These are phyloP conservation scores for Cheirogaleus medius DNA, from an alignment of 2,113 vertebrate genomes.

Conservation along the genomic window DNA sequence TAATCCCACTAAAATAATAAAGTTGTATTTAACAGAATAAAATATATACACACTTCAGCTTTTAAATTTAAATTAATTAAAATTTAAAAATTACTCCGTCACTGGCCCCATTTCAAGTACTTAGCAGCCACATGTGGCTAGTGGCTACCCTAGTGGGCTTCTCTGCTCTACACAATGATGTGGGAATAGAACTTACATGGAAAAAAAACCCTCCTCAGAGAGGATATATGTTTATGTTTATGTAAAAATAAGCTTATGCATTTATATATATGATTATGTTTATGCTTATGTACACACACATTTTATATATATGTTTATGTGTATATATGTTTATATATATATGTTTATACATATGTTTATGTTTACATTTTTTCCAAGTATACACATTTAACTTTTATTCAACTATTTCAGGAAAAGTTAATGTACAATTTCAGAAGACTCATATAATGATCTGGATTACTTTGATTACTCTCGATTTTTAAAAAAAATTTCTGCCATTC, in stretches of 20 bases:
- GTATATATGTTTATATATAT: no score
- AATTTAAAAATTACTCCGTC: background rate
- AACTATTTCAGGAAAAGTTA: accelerated
- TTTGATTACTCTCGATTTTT: background rate
- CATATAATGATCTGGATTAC: background rate
- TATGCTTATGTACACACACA: no score
- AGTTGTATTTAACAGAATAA: background rate
- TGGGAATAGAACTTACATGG: background rate
- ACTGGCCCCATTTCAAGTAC: background rate
- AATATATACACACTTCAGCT: background rate
- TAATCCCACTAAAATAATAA: background rate
- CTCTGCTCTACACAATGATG: background rate
- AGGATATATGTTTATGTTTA: background rate
- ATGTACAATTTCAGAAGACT: background rate
- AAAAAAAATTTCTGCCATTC: background rate
- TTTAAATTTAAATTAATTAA: background rate
- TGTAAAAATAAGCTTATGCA: no score
- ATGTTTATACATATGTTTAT: background rate
- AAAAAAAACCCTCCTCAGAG: background rate
- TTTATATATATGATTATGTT: no score
- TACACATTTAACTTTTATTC: background rate
- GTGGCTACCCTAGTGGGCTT: accelerated
- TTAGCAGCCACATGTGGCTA: background rate
- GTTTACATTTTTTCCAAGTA: background rate
- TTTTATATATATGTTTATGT: background rate